Evolutionary conservation across 92 coral and sea anemone genomes (phyloP).

Genomic region (Phenganax marumi): DNA sequence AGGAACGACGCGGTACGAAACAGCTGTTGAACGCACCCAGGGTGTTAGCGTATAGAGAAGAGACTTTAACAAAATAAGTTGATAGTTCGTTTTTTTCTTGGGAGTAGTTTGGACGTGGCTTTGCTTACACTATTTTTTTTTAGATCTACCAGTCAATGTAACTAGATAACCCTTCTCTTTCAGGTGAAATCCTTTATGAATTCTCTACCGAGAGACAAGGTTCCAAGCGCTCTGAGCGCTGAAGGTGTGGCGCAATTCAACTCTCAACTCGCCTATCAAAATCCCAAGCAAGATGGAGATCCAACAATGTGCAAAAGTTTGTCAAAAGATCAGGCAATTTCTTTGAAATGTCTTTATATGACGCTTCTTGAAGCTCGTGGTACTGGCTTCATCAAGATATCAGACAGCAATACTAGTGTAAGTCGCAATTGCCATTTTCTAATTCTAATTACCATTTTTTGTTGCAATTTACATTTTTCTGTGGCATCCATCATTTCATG

Average conservation of each 20-base stretch:
- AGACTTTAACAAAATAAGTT: too few species aligned
- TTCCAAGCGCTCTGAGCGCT: conserved; percentile 18
- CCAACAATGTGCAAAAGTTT: conserved; percentile 28
- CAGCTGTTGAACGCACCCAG: too few species aligned
- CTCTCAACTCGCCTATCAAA: conserved; percentile 35
- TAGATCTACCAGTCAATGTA: too few species aligned
- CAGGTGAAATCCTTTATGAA: conserved; percentile 41
- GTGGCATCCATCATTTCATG: background rate
- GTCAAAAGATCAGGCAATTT: conserved; percentile 19
- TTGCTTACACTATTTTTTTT: too few species aligned
- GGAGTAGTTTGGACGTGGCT: too few species aligned
- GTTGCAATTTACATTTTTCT: background rate
- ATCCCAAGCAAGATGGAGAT: conserved; percentile 38
- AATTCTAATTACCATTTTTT: background rate
- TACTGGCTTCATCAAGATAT: conserved; percentile 25
- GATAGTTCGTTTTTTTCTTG: too few species aligned
- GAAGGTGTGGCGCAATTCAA: conserved; percentile 39
- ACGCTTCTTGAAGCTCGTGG: conserved; percentile 20
- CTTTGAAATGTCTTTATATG: conserved; percentile 28
- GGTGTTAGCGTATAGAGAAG: too few species aligned
- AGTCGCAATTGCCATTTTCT: background rate
- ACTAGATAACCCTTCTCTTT: background rate
- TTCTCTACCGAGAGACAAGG: conserved; percentile 31
- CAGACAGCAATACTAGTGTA: conserved; percentile 19
- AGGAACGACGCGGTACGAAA: background rate